These are phyloP conservation scores for Folsomia manolachei DNA, from an alignment of 2,888 invertebrate species.

Conservation along the genomic window DNA sequence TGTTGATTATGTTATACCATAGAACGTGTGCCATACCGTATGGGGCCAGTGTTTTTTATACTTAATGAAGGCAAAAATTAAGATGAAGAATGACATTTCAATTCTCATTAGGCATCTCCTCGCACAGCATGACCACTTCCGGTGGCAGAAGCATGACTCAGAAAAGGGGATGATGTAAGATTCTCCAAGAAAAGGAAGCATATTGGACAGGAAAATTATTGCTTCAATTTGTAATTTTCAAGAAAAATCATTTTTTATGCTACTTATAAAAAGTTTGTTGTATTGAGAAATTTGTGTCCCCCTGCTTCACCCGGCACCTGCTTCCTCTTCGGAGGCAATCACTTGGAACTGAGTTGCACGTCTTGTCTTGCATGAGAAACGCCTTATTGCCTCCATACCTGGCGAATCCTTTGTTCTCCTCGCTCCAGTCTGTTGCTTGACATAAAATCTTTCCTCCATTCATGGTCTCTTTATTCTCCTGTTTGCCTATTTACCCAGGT, in stretches of 20 bases:
- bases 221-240: conserved; percentile 10
- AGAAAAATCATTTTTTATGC: conserved; percentile 2
- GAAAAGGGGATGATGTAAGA: too few species aligned
- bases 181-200: neutral
- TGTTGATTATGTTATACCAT: too few species aligned
- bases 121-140: conserved; percentile 4
- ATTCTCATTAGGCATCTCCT: neutral
- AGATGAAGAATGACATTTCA: neutral
- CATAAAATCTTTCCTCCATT: neutral
- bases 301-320: conserved; percentile 30
- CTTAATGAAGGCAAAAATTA: conserved; percentile 2
- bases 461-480: neutral
- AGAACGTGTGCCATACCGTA: too few species aligned
- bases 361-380: neutral
- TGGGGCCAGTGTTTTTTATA: too few species aligned
- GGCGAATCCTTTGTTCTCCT: conserved; percentile 11
- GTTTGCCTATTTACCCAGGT: too few species aligned
- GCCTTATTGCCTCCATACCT: conserved; percentile 1
- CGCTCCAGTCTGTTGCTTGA: neutral
- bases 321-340: conserved; percentile 38
- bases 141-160: neutral
- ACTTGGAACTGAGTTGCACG: conserved; percentile 12
- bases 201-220: conserved; percentile 4
- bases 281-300: conserved; percentile 2
- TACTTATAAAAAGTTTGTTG: neutral